Evolutionary conservation across 2,797 vertebrate species (phyloP), one percentile per base, ranked within the genome.

Genomic region (Tokudaia muenninki): DNA sequence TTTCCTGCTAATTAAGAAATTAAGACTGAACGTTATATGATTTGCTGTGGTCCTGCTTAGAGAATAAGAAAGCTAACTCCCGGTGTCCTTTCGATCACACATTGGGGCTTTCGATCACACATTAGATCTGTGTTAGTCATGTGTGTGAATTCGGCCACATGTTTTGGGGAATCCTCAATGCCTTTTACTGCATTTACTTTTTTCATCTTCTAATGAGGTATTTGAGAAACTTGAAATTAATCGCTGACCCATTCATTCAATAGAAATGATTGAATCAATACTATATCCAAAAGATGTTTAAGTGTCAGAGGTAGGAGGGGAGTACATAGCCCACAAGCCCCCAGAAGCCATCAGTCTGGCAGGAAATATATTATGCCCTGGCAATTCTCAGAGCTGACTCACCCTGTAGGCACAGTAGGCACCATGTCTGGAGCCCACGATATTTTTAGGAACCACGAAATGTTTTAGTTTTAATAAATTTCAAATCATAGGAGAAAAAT

Each of bases 1-100:
- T 97, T 90, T 80, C 81, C 89, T 80, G 41, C 50, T 95, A 93
- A 91, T 91, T 93, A 87, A 95, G 50, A 96, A 94, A 90, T 87
- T 92, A 63, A 94, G 86, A 9, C 34, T 37, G 83, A 88, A 80
- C 90, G 22, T 93, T 92, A 86, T 34, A 92, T 89, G 13, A 90
- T 86, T 94, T 82, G 34, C 72, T 80, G 52, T 44, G 44, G 22
- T 88, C 31, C 34, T 94, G 44, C 37, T 92, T 75, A 87, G 47
- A 63, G 57, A 31, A 17, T 37, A 95, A 94, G 61, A 92, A 31
- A 90, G 2, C 52, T 47, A 61, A 74, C 74, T 87, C 94, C 4
- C 52, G 65, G 50, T 22, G 17, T 63, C 90, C 41, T 93, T 92
- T 79, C 50, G 3, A 86, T 90, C 29, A 1, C 50, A 34, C 55